A percentile compares a stretch with the other conserved stretches of the same genome.
Evolutionary conservation across 2,113 vertebrate genomes (phyloP).

Genomic region (Neolamprologus variostigma): DNA sequence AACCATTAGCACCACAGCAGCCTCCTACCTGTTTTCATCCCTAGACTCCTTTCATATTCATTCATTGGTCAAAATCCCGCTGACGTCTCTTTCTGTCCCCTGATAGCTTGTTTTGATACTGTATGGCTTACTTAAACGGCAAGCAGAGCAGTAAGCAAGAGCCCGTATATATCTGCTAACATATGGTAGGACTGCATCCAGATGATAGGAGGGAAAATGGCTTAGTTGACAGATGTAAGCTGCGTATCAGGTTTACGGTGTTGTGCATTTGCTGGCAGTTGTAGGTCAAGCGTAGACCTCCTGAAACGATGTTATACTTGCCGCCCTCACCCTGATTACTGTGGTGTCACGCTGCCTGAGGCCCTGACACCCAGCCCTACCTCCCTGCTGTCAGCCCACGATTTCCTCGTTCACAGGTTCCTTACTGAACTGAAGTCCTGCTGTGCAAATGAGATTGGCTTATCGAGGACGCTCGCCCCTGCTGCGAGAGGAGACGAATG

Average conservation of each 20-base stretch:
- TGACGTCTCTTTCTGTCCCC: background rate
- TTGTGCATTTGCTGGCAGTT: background rate
- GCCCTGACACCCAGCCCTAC: background rate
- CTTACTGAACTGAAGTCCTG: constrained; percentile 13
- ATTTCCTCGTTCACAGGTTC: background rate
- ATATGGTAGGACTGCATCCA: background rate
- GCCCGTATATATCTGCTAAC: background rate
- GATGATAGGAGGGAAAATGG: background rate
- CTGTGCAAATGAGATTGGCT: constrained; percentile 33
- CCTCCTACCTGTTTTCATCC: background rate
- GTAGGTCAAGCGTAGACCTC: background rate
- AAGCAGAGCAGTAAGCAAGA: background rate
- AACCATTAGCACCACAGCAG: constrained; percentile 25
- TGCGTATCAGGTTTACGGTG: background rate
- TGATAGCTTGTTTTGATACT: background rate
- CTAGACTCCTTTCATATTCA: background rate
- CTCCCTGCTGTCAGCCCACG: background rate
- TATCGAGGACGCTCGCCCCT: constrained; percentile 17
- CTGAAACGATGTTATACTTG: background rate
- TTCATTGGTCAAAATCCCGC: background rate
- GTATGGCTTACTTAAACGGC: background rate
- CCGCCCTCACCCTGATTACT: background rate
- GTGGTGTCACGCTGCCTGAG: background rate
- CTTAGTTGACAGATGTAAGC: background rate
- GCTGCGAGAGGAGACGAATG: constrained; percentile 32